These are phyloP conservation scores for Netelia fuscicornis DNA, from an alignment of 2,888 invertebrate species.

Conservation along the genomic window DNA sequence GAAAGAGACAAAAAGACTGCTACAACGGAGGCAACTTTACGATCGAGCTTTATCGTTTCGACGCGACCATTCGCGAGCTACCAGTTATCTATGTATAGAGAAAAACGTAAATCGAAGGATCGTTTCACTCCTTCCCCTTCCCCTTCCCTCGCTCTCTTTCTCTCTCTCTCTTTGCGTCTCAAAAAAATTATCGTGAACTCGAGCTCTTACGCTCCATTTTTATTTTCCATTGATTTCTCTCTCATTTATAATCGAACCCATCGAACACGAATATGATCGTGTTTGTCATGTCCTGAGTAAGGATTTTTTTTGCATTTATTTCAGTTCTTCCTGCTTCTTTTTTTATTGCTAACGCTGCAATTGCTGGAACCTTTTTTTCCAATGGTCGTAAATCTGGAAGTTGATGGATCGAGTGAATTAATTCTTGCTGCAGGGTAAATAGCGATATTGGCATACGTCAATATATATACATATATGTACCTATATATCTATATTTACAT, in stretches of 20 bases:
- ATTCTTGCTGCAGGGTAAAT: neutral
- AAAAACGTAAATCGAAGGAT: slow-evolving; percentile 21
- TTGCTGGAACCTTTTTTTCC: neutral
- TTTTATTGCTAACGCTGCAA: neutral
- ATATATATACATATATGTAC: neutral
- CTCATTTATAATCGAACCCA: slow-evolving; percentile 4
- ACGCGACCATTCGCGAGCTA: slow-evolving; percentile 35
- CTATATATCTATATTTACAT: neutral
- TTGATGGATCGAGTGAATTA: slow-evolving; percentile 23
- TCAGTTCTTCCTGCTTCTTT: neutral
- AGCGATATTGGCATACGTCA: neutral
- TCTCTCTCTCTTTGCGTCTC: neutral
- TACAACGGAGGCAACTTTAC: slow-evolving; percentile 43
- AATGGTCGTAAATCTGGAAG: neutral
- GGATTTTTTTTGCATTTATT: neutral
- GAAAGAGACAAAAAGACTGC: slow-evolving; percentile 27
- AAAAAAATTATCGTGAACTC: neutral
- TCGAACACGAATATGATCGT: neutral
- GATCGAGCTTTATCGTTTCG: slow-evolving; percentile 57
- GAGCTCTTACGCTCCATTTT: neutral
- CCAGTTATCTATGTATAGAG: neutral
- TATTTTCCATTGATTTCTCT: neutral
- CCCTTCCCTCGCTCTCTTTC: neutral
- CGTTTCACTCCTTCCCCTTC: neutral
- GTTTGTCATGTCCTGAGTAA: neutral